phyloP scores from a whole-genome alignment of 2,113 vertebrate genomes.

The Vulpes vulpes region DNA sequence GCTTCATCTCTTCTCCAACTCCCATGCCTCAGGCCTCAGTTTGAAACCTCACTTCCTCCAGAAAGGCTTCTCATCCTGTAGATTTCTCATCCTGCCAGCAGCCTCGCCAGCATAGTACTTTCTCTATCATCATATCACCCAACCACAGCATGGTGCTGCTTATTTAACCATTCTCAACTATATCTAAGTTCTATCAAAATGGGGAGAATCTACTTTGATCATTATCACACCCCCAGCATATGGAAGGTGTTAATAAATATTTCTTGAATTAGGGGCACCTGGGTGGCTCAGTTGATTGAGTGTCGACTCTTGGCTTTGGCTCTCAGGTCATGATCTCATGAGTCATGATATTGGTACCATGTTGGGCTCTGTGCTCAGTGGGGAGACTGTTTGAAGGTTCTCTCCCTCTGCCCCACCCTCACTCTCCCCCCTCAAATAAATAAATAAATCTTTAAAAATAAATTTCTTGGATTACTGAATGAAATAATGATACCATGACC shows the following conservation, averaged over 20 bases:
- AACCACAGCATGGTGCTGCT: accelerated
- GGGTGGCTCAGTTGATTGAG: neutral
- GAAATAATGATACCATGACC: neutral
- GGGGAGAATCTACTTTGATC: neutral
- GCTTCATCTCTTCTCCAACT: neutral
- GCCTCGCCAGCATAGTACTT: neutral
- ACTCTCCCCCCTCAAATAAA: neutral
- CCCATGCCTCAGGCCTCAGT: neutral
- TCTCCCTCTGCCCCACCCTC: neutral
- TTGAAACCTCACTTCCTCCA: neutral
- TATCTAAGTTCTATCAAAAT: neutral
- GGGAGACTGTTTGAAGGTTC: neutral
- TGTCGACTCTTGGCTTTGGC: neutral
- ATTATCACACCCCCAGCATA: neutral
- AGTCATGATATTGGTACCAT: neutral
- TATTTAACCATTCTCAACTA: neutral
- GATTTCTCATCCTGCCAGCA: neutral
- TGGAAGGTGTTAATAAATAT: neutral
- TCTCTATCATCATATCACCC: neutral
- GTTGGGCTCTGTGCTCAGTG: neutral
- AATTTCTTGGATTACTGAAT: neutral
- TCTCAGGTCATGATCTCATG: neutral
- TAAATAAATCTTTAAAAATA: neutral
- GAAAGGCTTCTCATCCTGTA: neutral
- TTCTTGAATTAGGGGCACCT: neutral